A percentile compares a stretch with the other conserved stretches of the same genome.
Conservation (phyloP, 2,888 invertebrate genomes). For the Ornithoptera priamus region DNA sequence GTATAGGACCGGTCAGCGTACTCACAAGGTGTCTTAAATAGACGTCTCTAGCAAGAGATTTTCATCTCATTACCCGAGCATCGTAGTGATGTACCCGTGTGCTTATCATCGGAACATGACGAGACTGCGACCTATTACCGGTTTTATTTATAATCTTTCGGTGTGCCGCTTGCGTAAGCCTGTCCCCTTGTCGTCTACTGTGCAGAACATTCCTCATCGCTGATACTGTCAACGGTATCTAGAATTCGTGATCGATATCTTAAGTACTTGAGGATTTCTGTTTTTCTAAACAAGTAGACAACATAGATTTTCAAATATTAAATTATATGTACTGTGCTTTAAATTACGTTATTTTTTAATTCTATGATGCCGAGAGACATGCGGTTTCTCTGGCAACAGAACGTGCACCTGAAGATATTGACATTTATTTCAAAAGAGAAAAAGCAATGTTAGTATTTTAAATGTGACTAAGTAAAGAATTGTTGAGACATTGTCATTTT, state of each 20-base stretch:
- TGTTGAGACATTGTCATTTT: not conserved
- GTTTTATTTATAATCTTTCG: slow-evolving; percentile 27
- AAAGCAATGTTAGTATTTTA: no score
- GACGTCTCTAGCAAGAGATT: not conserved
- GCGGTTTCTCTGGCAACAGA: no score
- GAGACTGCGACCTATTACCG: slow-evolving; percentile 18
- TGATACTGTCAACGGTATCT: slow-evolving; percentile 28
- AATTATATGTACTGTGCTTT: no score
- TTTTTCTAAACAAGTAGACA: not conserved
- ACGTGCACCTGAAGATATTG: no score
- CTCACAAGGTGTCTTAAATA: not conserved
- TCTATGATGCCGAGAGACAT: no score
- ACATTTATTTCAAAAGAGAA: not conserved
- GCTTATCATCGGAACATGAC: slow-evolving; percentile 10
- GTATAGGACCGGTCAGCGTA: not conserved
- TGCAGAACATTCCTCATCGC: slow-evolving; percentile 20
- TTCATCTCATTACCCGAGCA: not conserved
- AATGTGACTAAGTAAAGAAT: not conserved
- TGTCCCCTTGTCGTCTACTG: slow-evolving; percentile 21
- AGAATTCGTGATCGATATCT: slow-evolving; percentile 17
- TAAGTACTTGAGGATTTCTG: slow-evolving; percentile 11
- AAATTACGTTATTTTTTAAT: no score
- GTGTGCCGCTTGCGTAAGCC: slow-evolving; percentile 24
- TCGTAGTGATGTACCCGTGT: not conserved
- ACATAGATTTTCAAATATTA: no score